phyloP scores from a whole-genome alignment of 1,140 invertebrate genomes.

The Cepaea nemoralis region DNA sequence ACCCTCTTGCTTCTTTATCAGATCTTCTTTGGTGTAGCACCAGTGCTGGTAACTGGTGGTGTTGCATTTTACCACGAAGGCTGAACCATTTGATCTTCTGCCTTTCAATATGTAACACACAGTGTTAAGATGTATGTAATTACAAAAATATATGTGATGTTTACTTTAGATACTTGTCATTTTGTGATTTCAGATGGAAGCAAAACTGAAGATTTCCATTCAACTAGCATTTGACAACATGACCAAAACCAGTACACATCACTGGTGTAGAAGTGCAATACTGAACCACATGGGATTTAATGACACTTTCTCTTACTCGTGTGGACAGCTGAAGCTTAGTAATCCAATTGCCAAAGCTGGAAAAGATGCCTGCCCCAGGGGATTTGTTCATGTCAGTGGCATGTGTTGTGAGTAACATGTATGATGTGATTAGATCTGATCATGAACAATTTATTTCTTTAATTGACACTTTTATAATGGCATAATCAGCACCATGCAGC shows the following conservation, averaged over 20 bases:
- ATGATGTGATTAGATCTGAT: background rate
- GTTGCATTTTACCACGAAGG: too few relatives aligned
- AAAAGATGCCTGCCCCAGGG: slow-evolving; percentile 8
- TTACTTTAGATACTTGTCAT: background rate
- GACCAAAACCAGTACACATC: background rate
- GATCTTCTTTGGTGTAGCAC: too few relatives aligned
- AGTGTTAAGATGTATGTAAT: too few relatives aligned
- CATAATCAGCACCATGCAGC: too few relatives aligned
- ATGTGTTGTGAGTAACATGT: slow-evolving; percentile 30
- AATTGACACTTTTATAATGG: too few relatives aligned
- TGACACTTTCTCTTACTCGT: background rate
- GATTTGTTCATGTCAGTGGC: slow-evolving; percentile 1
- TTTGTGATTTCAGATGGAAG: background rate
- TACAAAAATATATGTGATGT: background rate
- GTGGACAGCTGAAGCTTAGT: background rate
- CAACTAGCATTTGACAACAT: background rate
- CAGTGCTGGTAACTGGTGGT: too few relatives aligned
- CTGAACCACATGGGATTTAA: background rate
- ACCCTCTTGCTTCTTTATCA: too few relatives aligned
- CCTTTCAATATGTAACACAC: too few relatives aligned
- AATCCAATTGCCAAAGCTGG: slow-evolving; percentile 12
- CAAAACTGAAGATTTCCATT: slow-evolving; percentile 8
- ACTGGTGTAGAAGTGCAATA: slow-evolving; percentile 1
- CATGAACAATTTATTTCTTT: too few relatives aligned
- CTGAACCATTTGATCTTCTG: too few relatives aligned